Conservation (phyloP, 1,140 invertebrate species). For the Harpegnathos saltator region DNA sequence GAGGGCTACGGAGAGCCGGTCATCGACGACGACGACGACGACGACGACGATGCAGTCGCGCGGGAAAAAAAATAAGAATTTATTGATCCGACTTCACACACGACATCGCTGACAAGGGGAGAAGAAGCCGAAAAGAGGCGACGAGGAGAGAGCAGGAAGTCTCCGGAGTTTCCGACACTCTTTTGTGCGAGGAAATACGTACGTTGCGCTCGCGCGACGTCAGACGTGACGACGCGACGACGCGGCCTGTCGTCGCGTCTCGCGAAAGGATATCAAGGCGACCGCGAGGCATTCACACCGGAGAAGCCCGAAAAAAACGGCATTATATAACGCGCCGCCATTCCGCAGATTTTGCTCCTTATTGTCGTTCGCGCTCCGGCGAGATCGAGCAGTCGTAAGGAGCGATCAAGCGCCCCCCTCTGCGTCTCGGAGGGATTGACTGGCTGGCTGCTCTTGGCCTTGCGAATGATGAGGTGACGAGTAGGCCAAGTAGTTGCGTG, state of each 20-base stretch:
- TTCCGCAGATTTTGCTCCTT: conserved; percentile 46
- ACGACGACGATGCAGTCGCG: neutral
- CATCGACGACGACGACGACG: no score
- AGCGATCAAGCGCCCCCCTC: conserved; percentile 30
- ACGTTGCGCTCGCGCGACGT: conserved; percentile 37
- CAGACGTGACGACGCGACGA: conserved; percentile 38
- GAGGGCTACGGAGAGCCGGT: neutral
- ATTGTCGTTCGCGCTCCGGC: conserved; percentile 50
- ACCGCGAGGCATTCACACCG: conserved; percentile 9
- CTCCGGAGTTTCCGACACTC: conserved; percentile 42
- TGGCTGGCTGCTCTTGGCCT: neutral
- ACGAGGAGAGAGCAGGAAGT: conserved; percentile 25
- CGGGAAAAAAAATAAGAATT: conserved; percentile 12
- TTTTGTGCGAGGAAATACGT: conserved; percentile 57
- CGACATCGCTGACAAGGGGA: conserved; percentile 18
- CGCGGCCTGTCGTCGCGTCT: conserved; percentile 2
- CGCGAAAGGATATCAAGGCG: conserved; percentile 36
- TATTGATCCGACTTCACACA: conserved; percentile 28
- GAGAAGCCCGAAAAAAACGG: conserved; percentile 26
- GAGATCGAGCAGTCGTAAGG: neutral
- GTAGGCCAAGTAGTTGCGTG: conserved; percentile 21
- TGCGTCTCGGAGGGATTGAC: conserved; percentile 2
- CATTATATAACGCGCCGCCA: conserved; percentile 47
- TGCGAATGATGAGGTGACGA: conserved; percentile 42
- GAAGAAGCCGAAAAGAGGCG: no score